phyloP scores from a whole-genome alignment of 2,797 vertebrate genomes.

The Aldrovandia affinis region DNA sequence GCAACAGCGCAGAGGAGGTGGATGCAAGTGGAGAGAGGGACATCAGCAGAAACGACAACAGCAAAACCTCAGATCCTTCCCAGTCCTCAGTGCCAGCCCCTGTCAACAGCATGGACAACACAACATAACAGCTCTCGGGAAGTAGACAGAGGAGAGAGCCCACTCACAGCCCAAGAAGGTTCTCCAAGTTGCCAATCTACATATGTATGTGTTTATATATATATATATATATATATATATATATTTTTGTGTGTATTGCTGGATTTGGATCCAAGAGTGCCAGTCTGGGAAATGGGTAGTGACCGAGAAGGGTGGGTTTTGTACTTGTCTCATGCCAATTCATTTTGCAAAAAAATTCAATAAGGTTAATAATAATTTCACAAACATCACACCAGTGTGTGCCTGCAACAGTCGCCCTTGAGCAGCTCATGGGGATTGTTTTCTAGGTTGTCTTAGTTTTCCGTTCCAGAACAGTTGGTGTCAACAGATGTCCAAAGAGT shows the following conservation, averaged over 20 bases:
- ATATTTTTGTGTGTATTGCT: slow-evolving; percentile 73
- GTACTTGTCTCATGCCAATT: slow-evolving; percentile 88
- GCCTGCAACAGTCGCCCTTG: slow-evolving; percentile 89
- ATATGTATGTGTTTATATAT: slow-evolving; percentile 40
- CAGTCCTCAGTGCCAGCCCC: slow-evolving; percentile 44
- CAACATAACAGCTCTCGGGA: slow-evolving; percentile 73
- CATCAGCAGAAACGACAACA: slow-evolving; percentile 25
- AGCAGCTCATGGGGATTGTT: slow-evolving; percentile 67
- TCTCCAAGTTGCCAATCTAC: slow-evolving; percentile 85
- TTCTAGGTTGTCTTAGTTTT: slow-evolving; percentile 77
- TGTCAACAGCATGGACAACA: slow-evolving; percentile 73
- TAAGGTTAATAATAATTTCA: slow-evolving; percentile 50
- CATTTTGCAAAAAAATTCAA: slow-evolving; percentile 76
- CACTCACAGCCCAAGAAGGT: slow-evolving; percentile 75
- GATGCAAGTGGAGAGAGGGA: not conserved
- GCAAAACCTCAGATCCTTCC: slow-evolving; percentile 46
- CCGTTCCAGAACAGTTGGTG: slow-evolving; percentile 64
- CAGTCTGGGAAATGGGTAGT: slow-evolving; percentile 71
- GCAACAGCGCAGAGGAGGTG: not conserved
- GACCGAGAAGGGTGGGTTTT: slow-evolving; percentile 68
- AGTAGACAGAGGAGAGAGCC: slow-evolving; percentile 26
- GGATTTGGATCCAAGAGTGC: slow-evolving; percentile 79
- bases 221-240: slow-evolving; percentile 41
- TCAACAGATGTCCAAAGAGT: slow-evolving; percentile 39
- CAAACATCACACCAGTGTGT: slow-evolving; percentile 88